Conservation (phyloP, 2,888 invertebrate genomes). For the Homarus gammarus region DNA sequence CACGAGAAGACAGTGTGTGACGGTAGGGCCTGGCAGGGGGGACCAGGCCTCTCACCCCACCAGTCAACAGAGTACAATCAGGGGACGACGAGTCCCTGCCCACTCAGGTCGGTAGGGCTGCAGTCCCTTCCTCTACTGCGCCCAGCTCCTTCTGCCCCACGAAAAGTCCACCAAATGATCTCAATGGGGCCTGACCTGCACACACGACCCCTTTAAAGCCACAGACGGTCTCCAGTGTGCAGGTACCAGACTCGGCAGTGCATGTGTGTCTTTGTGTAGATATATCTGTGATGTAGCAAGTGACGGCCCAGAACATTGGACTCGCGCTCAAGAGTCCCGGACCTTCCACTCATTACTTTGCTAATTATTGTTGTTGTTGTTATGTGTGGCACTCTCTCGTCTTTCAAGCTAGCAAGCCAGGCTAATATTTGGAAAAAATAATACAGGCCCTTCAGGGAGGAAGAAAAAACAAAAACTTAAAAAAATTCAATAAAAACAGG, state of each 20-base stretch:
- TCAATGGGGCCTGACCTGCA: conserved; percentile 59
- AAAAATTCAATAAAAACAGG: background rate
- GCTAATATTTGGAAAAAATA: conserved; percentile 12
- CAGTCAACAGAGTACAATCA: conserved; percentile 71
- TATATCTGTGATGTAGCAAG: conserved; percentile 59
- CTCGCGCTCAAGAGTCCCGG: conserved; percentile 13
- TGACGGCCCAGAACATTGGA: conserved; percentile 45
- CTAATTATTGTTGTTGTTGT: conserved; percentile 39
- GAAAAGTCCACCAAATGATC: conserved; percentile 63
- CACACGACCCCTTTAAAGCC: background rate
- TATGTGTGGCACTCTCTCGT: conserved; percentile 49
- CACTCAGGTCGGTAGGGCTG: conserved; percentile 66
- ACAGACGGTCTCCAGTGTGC: conserved; percentile 26
- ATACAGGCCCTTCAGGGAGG: conserved; percentile 28
- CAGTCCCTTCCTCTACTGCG: conserved; percentile 38
- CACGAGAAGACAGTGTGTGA: conserved; percentile 18
- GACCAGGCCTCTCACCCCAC: conserved; percentile 55
- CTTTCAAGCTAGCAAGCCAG: conserved; percentile 50
- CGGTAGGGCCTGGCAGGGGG: conserved; percentile 28
- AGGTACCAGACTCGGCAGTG: conserved; percentile 32
- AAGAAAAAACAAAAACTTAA: background rate
- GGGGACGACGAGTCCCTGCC: conserved; percentile 47
- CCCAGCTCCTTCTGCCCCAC: conserved; percentile 39
- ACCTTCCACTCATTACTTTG: conserved; percentile 37
- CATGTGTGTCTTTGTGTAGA: conserved; percentile 56